phyloP scores from a whole-genome alignment of 2,888 invertebrate genomes.

The Neelides folsomi region DNA sequence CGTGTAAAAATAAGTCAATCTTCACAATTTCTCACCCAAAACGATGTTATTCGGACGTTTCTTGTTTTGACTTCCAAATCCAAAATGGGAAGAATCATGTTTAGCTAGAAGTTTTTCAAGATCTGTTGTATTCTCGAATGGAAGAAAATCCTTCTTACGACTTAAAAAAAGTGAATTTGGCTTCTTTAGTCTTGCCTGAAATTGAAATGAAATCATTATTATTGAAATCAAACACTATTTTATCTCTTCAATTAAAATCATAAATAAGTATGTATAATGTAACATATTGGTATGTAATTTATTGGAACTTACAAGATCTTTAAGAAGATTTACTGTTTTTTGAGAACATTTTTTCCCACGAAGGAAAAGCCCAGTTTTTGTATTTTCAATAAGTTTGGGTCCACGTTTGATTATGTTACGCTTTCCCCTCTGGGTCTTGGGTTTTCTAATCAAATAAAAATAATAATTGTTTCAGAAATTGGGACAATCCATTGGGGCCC shows the following conservation, averaged over 20 bases:
- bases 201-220: constrained; percentile 17
- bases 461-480: too few species aligned
- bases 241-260: too few species aligned
- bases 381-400: constrained; percentile 76
- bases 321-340: constrained; percentile 54
- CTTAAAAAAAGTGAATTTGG: constrained; percentile 62
- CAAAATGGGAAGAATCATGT: constrained; percentile 76
- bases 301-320: constrained; percentile 55
- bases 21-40: constrained; percentile 47
- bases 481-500: too few species aligned
- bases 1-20: not conserved
- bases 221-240: not conserved
- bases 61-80: constrained; percentile 82
- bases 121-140: constrained; percentile 79
- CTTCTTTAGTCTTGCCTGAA: constrained; percentile 64
- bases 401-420: constrained; percentile 64
- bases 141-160: constrained; percentile 74
- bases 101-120: constrained; percentile 60
- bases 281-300: too few species aligned
- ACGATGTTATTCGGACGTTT: constrained; percentile 87
- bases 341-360: constrained; percentile 70
- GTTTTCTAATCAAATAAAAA: constrained; percentile 56
- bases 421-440: constrained; percentile 77
- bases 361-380: constrained; percentile 69
- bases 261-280: too few species aligned